phyloP scores from a whole-genome alignment of 1,140 invertebrate genomes.

The Drosophila sucinea region DNA sequence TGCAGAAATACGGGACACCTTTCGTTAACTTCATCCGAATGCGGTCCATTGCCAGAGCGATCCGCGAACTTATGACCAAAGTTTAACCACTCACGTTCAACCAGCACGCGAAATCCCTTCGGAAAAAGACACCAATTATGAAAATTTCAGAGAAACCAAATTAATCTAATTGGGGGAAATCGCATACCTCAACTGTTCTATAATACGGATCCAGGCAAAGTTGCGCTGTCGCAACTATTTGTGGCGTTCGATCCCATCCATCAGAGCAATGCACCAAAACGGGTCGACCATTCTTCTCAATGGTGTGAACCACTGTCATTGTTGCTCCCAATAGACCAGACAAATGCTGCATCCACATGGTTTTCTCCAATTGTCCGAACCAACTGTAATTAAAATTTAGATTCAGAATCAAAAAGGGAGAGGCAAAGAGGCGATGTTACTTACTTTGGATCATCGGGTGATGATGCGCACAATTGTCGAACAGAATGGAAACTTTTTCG shows the following conservation, averaged over 20 bases:
- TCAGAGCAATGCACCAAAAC: slow-evolving; percentile 98
- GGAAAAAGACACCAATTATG: slow-evolving; percentile 26
- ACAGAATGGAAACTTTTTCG: slow-evolving; percentile 93
- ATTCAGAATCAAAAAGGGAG: slow-evolving; percentile 51
- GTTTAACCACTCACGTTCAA: slow-evolving; percentile 97
- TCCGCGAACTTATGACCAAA: slow-evolving; percentile 99
- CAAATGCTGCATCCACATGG: slow-evolving; percentile 95
- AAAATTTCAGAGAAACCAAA: background rate
- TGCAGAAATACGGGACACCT: slow-evolving; percentile 98
- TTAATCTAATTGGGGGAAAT: background rate
- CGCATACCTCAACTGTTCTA: slow-evolving; percentile 91
- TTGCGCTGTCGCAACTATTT: slow-evolving; percentile 95
- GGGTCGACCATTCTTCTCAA: slow-evolving; percentile 92
- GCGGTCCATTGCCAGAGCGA: slow-evolving; percentile 93
- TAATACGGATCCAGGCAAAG: slow-evolving; percentile 97
- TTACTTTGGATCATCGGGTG: slow-evolving; percentile 91
- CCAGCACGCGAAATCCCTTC: slow-evolving; percentile 94
- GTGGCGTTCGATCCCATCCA: slow-evolving; percentile 98
- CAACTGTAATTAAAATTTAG: slow-evolving; percentile 86
- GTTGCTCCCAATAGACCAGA: slow-evolving; percentile 92
- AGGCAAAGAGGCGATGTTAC: slow-evolving; percentile 33
- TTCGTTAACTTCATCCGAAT: slow-evolving; percentile 94
- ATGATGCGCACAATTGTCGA: slow-evolving; percentile 89
- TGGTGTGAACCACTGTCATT: slow-evolving; percentile 90
- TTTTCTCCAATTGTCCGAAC: slow-evolving; percentile 93